A percentile compares a stretch with the other conserved stretches of the same genome.
phyloP scores from a whole-genome alignment of 2,113 vertebrate species.

The Dinomys branickii region DNA sequence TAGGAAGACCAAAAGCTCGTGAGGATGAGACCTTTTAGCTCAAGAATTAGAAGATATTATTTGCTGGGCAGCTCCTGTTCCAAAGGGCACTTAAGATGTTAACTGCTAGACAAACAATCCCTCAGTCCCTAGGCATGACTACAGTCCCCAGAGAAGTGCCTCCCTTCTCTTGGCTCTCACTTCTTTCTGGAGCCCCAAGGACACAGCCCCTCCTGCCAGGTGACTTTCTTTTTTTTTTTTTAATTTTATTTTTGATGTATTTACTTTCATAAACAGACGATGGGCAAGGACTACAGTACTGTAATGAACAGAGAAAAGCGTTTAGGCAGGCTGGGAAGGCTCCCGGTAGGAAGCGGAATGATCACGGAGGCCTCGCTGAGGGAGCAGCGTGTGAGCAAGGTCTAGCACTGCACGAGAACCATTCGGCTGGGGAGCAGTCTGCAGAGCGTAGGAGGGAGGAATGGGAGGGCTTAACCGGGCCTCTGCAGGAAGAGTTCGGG shows the following conservation, averaged over 20 bases:
- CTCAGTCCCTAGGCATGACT: background rate
- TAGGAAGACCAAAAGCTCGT: background rate
- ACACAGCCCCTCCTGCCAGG: background rate
- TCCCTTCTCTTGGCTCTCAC: background rate
- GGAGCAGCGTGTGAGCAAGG: background rate
- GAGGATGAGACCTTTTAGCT: background rate
- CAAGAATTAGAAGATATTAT: background rate
- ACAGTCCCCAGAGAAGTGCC: accelerated
- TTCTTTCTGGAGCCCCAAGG: background rate
- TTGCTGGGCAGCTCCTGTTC: background rate
- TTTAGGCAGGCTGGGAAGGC: background rate
- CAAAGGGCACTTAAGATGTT: background rate
- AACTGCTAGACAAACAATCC: background rate
- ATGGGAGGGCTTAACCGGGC: background rate
- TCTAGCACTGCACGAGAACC: background rate
- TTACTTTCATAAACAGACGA: background rate
- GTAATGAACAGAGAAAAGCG: background rate
- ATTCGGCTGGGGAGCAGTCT: background rate
- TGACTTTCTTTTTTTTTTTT: background rate
- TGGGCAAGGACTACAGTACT: background rate
- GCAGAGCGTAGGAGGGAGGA: background rate
- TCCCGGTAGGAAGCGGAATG: too few species aligned
- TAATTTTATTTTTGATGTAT: background rate
- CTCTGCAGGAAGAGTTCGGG: background rate
- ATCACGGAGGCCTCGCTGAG: background rate